A percentile compares a stretch with the other conserved stretches of the same genome.
phyloP scores from a whole-genome alignment of 2,797 vertebrate genomes.

The Nothura maculosa region DNA sequence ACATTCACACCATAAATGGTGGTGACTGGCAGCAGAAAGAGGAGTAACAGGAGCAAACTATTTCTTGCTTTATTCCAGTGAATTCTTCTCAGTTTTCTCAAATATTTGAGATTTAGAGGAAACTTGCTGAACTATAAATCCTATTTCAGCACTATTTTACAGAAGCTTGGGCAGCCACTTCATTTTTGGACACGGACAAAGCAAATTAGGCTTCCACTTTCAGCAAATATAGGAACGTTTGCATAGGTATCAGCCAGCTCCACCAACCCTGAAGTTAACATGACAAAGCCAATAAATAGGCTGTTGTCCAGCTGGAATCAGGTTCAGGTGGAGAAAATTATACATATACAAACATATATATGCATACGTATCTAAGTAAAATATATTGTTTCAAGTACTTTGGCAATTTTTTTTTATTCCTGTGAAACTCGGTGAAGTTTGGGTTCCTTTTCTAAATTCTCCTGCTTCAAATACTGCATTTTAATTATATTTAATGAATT shows the following conservation, averaged over 20 bases:
- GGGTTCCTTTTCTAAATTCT: constrained; percentile 9
- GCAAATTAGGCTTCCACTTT: not conserved
- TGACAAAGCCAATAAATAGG: not conserved
- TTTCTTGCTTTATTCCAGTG: not conserved
- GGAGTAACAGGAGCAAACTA: not conserved
- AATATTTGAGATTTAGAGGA: not conserved
- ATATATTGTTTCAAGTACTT: not conserved
- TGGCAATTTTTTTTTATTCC: not conserved
- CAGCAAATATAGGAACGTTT: accelerated
- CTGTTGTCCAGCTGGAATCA: not conserved
- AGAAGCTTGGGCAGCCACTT: not conserved
- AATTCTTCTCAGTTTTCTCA: not conserved
- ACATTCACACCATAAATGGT: not conserved
- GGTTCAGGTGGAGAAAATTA: not conserved
- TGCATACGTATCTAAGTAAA: not conserved
- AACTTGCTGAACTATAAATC: not conserved
- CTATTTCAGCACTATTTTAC: not conserved
- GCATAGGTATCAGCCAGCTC: not conserved
- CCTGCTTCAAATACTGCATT: constrained; percentile 45
- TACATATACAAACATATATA: not conserved
- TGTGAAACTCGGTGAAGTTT: not conserved
- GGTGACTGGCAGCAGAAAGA: not conserved
- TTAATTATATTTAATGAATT: constrained; percentile 74
- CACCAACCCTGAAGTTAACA: accelerated
- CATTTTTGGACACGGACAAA: not conserved